Conservation (phyloP, 2,113 vertebrate species). For the Ptilorrhoa leucosticta region DNA sequence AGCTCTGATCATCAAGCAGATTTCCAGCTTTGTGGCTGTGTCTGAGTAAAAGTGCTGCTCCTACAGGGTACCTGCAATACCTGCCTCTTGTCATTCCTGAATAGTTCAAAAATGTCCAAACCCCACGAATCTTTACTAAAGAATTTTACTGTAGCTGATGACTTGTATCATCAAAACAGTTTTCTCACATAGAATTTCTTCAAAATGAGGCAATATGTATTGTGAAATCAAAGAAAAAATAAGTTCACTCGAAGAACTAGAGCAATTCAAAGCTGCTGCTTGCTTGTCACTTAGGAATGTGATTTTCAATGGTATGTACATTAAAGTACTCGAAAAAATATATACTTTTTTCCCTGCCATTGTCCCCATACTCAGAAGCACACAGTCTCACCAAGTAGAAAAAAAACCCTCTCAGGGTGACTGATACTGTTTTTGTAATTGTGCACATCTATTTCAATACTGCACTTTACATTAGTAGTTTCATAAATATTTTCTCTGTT, state of each 20-base stretch:
- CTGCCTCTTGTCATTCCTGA: background rate
- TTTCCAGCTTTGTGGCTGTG: background rate
- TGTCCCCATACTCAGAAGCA: background rate
- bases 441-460: background rate
- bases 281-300: background rate
- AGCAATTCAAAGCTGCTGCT: background rate
- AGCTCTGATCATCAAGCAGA: background rate
- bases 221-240: background rate
- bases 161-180: background rate
- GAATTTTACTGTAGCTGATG: background rate
- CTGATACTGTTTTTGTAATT: background rate
- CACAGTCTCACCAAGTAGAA: background rate
- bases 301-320: background rate
- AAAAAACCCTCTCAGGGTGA: background rate
- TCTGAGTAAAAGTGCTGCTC: background rate
- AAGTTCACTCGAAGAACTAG: background rate
- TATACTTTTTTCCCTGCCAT: background rate
- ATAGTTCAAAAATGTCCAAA: background rate
- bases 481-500: background rate
- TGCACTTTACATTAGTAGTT: background rate
- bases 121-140: background rate
- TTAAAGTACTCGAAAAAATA: background rate
- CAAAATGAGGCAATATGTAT: slow-evolving; percentile 1
- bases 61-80: background rate
- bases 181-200: background rate